Evolutionary conservation across 2,113 vertebrate species (phyloP).

Genomic region (Chlamydotis undulata): DNA sequence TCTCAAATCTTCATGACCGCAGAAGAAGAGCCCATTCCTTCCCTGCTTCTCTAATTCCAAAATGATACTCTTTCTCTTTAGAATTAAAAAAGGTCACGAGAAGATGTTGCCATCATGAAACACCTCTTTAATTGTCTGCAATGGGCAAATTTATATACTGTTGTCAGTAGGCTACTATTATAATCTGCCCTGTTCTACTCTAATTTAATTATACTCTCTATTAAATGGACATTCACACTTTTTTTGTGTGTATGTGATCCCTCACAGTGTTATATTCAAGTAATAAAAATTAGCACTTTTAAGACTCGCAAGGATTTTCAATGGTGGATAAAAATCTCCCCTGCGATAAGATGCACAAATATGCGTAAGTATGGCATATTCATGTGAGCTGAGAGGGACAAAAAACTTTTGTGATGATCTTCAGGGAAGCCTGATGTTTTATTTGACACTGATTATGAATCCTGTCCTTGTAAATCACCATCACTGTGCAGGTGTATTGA

Average conservation of each 20-base stretch:
- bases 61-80: not conserved
- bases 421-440: not conserved
- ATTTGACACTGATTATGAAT: constrained; percentile 17
- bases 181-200: not conserved
- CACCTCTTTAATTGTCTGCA: not conserved
- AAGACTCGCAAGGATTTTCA: not conserved
- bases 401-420: not conserved
- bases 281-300: not conserved
- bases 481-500: not conserved
- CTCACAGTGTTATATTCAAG: not conserved
- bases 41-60: not conserved
- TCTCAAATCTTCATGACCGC: constrained; percentile 17
- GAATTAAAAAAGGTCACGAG: not conserved
- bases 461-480: not conserved
- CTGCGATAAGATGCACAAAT: not conserved
- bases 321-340: not conserved
- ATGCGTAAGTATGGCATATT: not conserved
- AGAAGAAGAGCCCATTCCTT: not conserved
- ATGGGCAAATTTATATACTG: not conserved
- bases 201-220: not conserved
- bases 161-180: not conserved
- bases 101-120: not conserved
- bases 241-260: not conserved
- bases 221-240: not conserved
- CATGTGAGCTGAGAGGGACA: not conserved